Base-by-base conservation (phyloP, 2,113 vertebrate species). In the Setophaga kirtlandii region DNA sequence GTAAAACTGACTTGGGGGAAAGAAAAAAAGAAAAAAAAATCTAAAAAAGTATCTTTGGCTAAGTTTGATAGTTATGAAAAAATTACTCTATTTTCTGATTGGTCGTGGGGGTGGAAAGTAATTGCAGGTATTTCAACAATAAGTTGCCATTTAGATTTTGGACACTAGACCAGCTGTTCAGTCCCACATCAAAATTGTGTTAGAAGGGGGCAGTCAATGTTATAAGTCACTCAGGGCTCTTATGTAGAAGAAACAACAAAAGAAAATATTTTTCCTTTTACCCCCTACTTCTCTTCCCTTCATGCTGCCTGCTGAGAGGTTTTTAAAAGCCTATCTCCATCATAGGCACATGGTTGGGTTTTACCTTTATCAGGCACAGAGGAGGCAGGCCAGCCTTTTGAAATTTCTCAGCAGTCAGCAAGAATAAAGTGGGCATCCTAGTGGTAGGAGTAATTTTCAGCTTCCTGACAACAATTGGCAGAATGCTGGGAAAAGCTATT, bases 391-490 rank as follows among this genome's bases (percentile, higher is more conserved):
- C 93, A 83, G 95, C 56, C 96, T 96, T 97, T 97, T 96, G 95
- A 96, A 95, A 96, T 53, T 83, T 97, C 96, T 94, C 97, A 97
- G 97, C 94, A 90, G 96, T 96, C 70, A 83, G 85, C 87, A 89
- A 83, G 91, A 94, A 95, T 94, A 96, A 97, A 97, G 87, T 97
- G 91, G 97, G 83, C 94, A 87, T 94, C 96, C 94, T 94, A 94
- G 96, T 92, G 96, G 89, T 24, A 90, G 85, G 83, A 94, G 93
- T 92, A 96, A 97, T 97, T 97, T 97, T 91, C 90, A 90, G 93
- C 94, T 96, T 96, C 93, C 96, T 97, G 94, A 97, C 93, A 96
- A 95, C 95, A 97, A 96, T 96, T 94, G 96, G 85, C 70, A 97
- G 94, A 96, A 94, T 70, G 93, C 94, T 97, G 94, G 87, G 93